Evolutionary conservation across 2,797 vertebrate genomes (phyloP), one percentile per base, ranked within the genome.

Genomic region (Anguilla marmorata): DNA sequence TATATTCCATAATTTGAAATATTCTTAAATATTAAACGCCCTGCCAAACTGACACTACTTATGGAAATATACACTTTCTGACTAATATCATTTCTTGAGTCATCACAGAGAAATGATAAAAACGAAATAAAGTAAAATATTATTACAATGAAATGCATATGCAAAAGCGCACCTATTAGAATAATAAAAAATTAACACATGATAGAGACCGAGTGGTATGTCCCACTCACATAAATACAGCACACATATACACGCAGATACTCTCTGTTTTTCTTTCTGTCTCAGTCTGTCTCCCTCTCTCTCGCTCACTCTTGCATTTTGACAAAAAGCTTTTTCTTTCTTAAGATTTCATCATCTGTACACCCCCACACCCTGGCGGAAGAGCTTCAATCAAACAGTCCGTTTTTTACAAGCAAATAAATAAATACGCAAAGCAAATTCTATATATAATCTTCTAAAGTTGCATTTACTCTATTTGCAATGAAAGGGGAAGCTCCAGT

Each of bases 321-420:
- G 45, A 82, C 45, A 82, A 82, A 82, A 82, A 50, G 33, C 41
- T 82, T 82, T 82, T 50, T n/a, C 41, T 50, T 50, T 82, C 79
- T 82, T 82, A 48, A 82, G 27, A 82, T 82, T 82, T 82, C 41
- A 82, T 82, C 79, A 48, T 48, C 79, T 21, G 27, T 82, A 11
- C 24, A 24, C 16, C 45, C 79, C 41, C 33, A 37, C 79, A 24
- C 79, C 21, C 79, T 50, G 5, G 37, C 19, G 5, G 24, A 48
- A 82, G 37, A 33, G 79, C 41, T 82, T 50, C 19, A 82, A 82
- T 48, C 45, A 82, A 24, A 82, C 45, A 82, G 45, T 24, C 21
- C 41, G 5, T 24, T 48, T 82, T 82, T 48, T 19, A 21, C 37
- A 41, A 79, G 30, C 4, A 50, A 33, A 82, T 9, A 24, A 82